phyloP scores from a whole-genome alignment of 2,797 vertebrate genomes.

The Prionace glauca region DNA sequence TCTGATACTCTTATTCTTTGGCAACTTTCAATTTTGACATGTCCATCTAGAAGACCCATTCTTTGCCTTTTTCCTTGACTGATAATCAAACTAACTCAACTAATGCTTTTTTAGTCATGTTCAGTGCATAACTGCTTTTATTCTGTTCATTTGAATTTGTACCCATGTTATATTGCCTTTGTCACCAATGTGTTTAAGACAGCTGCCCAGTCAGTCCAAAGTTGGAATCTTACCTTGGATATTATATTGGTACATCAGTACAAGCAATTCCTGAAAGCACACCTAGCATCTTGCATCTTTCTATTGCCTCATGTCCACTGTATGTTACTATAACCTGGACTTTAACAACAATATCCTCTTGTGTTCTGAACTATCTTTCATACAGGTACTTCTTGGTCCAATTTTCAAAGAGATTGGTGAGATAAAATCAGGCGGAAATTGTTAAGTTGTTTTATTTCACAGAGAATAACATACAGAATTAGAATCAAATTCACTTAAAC shows the following conservation, averaged over 20 bases:
- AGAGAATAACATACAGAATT: not conserved
- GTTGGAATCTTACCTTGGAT: not conserved
- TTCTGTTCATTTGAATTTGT: not conserved
- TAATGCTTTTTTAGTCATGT: not conserved
- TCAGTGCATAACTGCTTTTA: not conserved
- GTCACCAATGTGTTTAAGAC: not conserved
- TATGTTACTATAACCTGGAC: not conserved
- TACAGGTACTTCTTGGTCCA: not conserved
- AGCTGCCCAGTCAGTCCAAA: not conserved
- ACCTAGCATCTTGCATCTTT: not conserved
- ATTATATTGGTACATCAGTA: not conserved
- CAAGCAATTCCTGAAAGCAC: not conserved
- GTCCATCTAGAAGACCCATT: not conserved
- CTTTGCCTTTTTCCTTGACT: not conserved
- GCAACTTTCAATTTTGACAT: not conserved
- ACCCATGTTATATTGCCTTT: not conserved
- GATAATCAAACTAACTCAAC: not conserved
- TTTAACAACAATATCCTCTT: not conserved
- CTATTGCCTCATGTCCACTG: not conserved
- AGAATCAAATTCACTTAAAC: not conserved
- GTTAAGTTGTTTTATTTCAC: slow-evolving; percentile 9
- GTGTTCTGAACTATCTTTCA: not conserved
- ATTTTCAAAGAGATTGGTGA: not conserved
- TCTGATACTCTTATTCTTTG: not conserved
- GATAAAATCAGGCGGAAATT: not conserved